A percentile compares a stretch with the other conserved stretches of the same genome.
Conservation (phyloP, 2,888 invertebrate species). For the Drosophila heteroneura region DNA sequence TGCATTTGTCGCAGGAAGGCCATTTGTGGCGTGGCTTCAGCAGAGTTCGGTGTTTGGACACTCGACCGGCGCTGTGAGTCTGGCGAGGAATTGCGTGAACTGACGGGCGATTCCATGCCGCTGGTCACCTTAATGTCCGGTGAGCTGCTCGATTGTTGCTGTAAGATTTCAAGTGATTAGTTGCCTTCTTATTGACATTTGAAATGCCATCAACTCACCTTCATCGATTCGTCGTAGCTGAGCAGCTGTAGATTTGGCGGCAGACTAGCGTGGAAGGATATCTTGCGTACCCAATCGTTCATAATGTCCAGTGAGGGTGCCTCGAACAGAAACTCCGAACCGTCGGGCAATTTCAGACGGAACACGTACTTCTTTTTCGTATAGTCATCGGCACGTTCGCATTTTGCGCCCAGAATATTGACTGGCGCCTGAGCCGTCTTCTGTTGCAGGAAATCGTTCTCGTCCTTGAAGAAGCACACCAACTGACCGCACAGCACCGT, state of each 20-base stretch:
- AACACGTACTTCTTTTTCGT: constrained; percentile 98
- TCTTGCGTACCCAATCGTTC: constrained; percentile 96
- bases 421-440: constrained; percentile 95
- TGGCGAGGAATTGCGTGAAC: constrained; percentile 87
- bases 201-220: constrained; percentile 83
- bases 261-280: constrained; percentile 96
- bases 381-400: constrained; percentile 96
- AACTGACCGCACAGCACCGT: constrained; percentile 98
- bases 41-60: constrained; percentile 80
- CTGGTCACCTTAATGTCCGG: constrained; percentile 84
- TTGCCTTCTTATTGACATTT: background rate
- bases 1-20: constrained; percentile 86
- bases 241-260: constrained; percentile 95
- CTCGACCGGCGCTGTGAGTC: constrained; percentile 85
- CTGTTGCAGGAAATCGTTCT: constrained; percentile 94
- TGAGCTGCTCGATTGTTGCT: constrained; percentile 85
- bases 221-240: constrained; percentile 91
- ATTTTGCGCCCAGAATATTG: constrained; percentile 91
- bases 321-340: constrained; percentile 96
- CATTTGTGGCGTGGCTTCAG: constrained; percentile 86
- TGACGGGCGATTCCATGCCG: constrained; percentile 86
- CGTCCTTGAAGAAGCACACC: constrained; percentile 98
- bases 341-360: constrained; percentile 94
- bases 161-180: background rate
- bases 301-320: constrained; percentile 90